These are phyloP conservation scores for Falcaria lacertinaria DNA, from an alignment of 2,888 invertebrate species.

Conservation along the genomic window DNA sequence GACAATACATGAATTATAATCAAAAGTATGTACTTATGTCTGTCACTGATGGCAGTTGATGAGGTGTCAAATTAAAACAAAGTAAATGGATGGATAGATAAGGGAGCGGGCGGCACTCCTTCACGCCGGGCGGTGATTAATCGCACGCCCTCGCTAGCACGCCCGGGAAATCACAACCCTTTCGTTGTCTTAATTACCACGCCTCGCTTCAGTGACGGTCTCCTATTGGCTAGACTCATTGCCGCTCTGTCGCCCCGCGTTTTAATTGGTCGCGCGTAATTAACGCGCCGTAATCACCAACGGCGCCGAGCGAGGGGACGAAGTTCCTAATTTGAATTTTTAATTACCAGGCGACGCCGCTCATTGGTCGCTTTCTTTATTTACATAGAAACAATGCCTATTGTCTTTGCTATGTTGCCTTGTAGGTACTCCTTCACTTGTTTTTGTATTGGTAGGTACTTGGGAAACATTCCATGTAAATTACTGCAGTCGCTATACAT, in stretches of 20 bases:
- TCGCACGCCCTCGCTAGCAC: conserved; percentile 52
- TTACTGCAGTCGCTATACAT: too few relatives aligned
- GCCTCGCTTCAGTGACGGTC: conserved; percentile 65
- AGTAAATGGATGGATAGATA: conserved; percentile 32
- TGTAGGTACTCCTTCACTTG: background rate
- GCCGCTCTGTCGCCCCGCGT: conserved; percentile 55
- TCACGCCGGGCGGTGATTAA: conserved; percentile 55
- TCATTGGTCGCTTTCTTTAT: conserved; percentile 57
- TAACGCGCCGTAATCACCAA: conserved; percentile 73
- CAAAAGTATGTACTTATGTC: too few relatives aligned
- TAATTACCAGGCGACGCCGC: conserved; percentile 56
- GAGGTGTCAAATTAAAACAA: conserved; percentile 13
- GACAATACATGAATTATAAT: too few relatives aligned
- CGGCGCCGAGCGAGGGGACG: conserved; percentile 63
- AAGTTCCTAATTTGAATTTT: conserved; percentile 73
- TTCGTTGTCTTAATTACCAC: conserved; percentile 76
- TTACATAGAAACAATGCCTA: conserved; percentile 59
- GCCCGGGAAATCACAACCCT: conserved; percentile 77
- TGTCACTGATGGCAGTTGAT: background rate
- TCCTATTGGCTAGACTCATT: conserved; percentile 53
- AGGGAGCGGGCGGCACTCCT: conserved; percentile 47
- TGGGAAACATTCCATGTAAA: too few relatives aligned
- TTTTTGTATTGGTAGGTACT: too few relatives aligned
- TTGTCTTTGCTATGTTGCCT: conserved; percentile 42
- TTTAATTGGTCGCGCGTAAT: conserved; percentile 76